Evolutionary conservation across 2,113 vertebrate genomes (phyloP).

Genomic region (Taurulus bubalis): DNA sequence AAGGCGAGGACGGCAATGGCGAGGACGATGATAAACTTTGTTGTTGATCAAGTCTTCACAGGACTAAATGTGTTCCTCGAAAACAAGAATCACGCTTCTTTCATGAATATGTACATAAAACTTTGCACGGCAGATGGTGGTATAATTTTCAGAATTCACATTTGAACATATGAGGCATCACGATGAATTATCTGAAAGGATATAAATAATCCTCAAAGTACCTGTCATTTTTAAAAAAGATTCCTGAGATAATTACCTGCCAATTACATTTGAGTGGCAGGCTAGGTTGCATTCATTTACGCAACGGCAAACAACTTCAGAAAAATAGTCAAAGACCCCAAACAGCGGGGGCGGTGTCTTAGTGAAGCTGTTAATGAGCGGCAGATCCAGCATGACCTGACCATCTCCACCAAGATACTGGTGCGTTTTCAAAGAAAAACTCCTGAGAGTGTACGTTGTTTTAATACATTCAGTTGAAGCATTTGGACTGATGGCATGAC

Average conservation of each 20-base stretch:
- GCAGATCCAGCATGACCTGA: neutral
- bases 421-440: neutral
- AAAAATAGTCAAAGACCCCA: neutral
- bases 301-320: neutral
- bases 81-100: neutral
- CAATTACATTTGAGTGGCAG: conserved; percentile 47
- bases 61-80: neutral
- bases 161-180: conserved; percentile 13
- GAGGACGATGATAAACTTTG: neutral
- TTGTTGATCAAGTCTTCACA: neutral
- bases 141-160: conserved; percentile 6
- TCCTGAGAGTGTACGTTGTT: neutral
- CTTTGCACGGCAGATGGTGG: neutral
- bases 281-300: conserved; percentile 34
- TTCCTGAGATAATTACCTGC: conserved; percentile 14
- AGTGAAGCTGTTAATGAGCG: neutral
- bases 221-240: conserved; percentile 30
- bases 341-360: neutral
- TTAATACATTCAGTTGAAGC: neutral
- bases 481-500: neutral
- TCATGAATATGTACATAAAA: conserved; percentile 8
- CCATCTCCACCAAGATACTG: neutral
- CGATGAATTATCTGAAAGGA: conserved; percentile 2
- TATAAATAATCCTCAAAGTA: conserved; percentile 13
- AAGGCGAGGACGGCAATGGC: neutral